phyloP scores from a whole-genome alignment of 2,888 invertebrate species.

The Scaptomyza parva region DNA sequence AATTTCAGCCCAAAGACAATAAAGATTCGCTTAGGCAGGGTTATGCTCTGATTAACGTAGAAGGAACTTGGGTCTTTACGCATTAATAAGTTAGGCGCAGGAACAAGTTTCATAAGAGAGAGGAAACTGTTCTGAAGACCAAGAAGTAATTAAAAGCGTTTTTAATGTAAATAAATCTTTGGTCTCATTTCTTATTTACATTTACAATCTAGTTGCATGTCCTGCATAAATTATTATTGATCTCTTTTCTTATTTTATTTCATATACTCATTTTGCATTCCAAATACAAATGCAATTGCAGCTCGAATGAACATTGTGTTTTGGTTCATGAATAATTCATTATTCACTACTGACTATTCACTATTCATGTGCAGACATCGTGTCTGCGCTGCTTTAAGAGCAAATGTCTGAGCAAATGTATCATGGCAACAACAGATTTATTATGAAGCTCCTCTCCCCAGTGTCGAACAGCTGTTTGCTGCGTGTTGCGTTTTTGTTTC shows the following conservation, averaged over 20 bases:
- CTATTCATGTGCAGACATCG: conserved; percentile 62
- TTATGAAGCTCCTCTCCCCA: conserved; percentile 15
- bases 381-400: conserved; percentile 50
- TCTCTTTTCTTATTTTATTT: background rate
- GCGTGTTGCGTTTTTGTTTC: conserved; percentile 30
- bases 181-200: background rate
- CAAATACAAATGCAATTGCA: background rate
- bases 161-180: no score
- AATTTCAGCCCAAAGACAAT: conserved; percentile 36
- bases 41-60: conserved; percentile 22
- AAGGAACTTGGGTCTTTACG: conserved; percentile 13
- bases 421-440: conserved; percentile 13
- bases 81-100: background rate
- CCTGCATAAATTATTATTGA: background rate
- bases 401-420: conserved; percentile 30
- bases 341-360: conserved; percentile 41
- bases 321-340: conserved; percentile 11
- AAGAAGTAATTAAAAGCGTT: no score
- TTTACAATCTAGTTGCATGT: background rate
- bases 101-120: no score
- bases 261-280: background rate
- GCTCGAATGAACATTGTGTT: background rate
- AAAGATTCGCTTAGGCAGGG: conserved; percentile 26
- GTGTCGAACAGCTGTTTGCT: conserved; percentile 55
- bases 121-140: no score